These are phyloP conservation scores for Leuciscus idus DNA, from an alignment of 2,113 vertebrate genomes.

Conservation along the genomic window DNA sequence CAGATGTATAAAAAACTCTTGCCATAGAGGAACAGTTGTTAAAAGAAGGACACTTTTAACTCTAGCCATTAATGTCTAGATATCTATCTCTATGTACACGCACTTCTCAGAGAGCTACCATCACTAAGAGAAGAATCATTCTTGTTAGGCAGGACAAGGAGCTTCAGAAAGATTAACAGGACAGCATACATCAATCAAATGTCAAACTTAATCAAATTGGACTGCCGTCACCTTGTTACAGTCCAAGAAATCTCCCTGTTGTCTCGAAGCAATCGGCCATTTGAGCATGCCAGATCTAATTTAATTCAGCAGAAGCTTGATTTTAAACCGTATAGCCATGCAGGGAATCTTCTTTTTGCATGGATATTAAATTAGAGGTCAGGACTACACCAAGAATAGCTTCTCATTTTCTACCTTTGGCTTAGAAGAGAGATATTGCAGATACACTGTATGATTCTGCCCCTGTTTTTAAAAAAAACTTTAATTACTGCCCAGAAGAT, in stretches of 20 bases:
- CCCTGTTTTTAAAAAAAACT: neutral
- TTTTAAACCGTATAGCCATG: constrained; percentile 41
- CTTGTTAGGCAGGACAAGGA: constrained; percentile 44
- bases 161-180: constrained; percentile 29
- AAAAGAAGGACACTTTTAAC: neutral
- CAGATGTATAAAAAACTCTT: neutral
- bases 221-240: constrained; percentile 52
- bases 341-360: constrained; percentile 29
- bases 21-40: neutral
- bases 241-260: constrained; percentile 45
- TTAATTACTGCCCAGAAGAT: neutral
- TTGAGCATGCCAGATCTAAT: constrained; percentile 35
- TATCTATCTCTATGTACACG: neutral
- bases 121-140: constrained; percentile 6
- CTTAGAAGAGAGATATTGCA: neutral
- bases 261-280: constrained; percentile 46
- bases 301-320: constrained; percentile 47
- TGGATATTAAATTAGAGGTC: constrained; percentile 39
- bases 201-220: constrained; percentile 55
- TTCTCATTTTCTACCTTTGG: neutral
- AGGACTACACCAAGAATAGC: neutral
- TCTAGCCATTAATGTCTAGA: constrained; percentile 20
- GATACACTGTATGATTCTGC: neutral
- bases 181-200: constrained; percentile 58
- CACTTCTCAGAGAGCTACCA: constrained; percentile 4